A percentile compares a stretch with the other conserved stretches of the same genome.
phyloP scores from a whole-genome alignment of 2,888 invertebrate species.

The Chalcis sispes region DNA sequence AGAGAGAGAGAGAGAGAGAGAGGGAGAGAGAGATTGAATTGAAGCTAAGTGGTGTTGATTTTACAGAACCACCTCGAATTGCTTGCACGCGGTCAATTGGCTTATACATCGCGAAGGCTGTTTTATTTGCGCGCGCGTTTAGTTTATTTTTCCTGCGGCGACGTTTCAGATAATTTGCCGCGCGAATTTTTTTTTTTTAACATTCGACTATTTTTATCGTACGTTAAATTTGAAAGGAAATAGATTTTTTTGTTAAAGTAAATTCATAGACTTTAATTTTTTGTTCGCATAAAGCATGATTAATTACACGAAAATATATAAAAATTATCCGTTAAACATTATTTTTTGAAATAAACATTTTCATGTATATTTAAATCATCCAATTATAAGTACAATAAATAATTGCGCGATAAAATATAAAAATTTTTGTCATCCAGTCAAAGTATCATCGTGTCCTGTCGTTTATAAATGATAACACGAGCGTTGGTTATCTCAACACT shows the following conservation, averaged over 20 bases:
- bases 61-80: slow-evolving; percentile 24
- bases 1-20: background rate
- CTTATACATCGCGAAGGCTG: background rate
- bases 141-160: background rate
- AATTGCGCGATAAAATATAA: slow-evolving; percentile 24
- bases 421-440: background rate
- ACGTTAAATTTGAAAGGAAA: too few species aligned
- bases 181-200: background rate
- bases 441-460: too few species aligned
- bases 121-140: slow-evolving; percentile 4
- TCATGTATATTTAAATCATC: background rate
- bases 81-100: slow-evolving; percentile 22
- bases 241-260: too few species aligned
- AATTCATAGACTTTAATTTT: too few species aligned
- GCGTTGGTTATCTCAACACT: background rate
- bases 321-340: too few species aligned
- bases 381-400: background rate
- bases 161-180: too few species aligned
- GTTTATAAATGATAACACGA: slow-evolving; percentile 29
- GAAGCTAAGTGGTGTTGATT: slow-evolving; percentile 51
- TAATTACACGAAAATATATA: too few species aligned
- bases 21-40: slow-evolving; percentile 21
- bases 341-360: background rate
- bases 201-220: background rate
- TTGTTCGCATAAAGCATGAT: too few species aligned